Percentiles rank a stretch among this genome's conserved stretches.
phyloP scores from a whole-genome alignment of 2,888 invertebrate genomes.

The Thymelicus acteon region DNA sequence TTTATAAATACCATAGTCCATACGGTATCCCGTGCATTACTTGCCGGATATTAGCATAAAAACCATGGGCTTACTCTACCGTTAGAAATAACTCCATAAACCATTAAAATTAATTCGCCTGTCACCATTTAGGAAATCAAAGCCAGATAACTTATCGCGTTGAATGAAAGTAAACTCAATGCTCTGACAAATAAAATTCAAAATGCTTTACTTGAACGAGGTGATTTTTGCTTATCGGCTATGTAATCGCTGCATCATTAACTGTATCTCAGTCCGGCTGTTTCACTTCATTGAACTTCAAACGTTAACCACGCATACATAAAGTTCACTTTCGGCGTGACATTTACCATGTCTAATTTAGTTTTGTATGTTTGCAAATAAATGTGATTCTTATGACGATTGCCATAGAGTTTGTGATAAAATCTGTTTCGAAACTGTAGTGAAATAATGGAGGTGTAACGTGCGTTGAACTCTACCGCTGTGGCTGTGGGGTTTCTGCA shows the following conservation, averaged over 20 bases:
- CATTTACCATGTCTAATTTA: background rate
- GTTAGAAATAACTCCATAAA: no score
- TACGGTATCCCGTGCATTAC: no score
- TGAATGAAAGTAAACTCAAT: background rate
- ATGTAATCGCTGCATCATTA: conserved; percentile 19
- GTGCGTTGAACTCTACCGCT: conserved; percentile 25
- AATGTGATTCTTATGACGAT: conserved; percentile 39
- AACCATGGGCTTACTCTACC: no score
- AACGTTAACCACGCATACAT: background rate
- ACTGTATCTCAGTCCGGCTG: background rate
- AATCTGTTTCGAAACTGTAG: background rate
- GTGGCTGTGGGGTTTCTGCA: background rate
- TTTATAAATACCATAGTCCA: no score
- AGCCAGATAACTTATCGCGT: background rate
- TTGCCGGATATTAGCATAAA: no score
- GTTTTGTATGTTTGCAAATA: conserved; percentile 11
- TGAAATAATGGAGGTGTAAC: conserved; percentile 14
- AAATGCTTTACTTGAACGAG: background rate
- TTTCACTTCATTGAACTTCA: background rate
- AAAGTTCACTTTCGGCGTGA: conserved; percentile 11
- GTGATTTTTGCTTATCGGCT: conserved; percentile 8
- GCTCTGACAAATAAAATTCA: background rate
- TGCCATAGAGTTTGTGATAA: background rate
- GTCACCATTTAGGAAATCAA: background rate
- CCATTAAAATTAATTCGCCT: no score